Evolutionary conservation across 2,888 invertebrate genomes (phyloP).

Genomic region (Ischnura elegans): DNA sequence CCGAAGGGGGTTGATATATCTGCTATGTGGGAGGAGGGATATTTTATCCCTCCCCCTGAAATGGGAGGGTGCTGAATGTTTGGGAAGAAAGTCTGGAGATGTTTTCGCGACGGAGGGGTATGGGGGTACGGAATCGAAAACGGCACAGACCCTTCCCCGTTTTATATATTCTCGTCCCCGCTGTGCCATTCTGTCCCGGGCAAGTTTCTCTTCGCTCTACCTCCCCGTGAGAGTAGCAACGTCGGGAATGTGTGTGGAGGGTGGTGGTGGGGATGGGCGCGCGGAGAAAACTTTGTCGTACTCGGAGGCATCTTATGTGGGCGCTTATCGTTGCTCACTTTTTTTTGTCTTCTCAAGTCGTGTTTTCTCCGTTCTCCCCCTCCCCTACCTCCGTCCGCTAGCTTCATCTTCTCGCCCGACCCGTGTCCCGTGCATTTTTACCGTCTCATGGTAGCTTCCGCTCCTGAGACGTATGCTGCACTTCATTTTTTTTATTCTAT

Average conservation of each 20-base stretch:
- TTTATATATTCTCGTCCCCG: conserved; percentile 51
- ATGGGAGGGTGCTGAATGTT: neutral
- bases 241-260: neutral
- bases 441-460: too few relatives aligned
- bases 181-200: neutral
- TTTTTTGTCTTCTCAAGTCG: conserved; percentile 6
- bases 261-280: neutral
- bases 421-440: neutral
- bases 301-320: conserved; percentile 36
- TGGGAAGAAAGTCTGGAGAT: conserved; percentile 15
- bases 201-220: neutral
- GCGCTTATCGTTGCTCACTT: neutral
- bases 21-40: neutral
- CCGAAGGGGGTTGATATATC: neutral
- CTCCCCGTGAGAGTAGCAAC: neutral
- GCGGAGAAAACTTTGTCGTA: conserved; percentile 52
- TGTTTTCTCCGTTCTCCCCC: neutral
- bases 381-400: neutral
- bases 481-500: too few relatives aligned
- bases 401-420: neutral
- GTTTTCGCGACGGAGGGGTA: neutral
- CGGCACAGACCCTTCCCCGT: neutral
- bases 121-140: neutral
- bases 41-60: neutral
- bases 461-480: too few relatives aligned